A percentile compares a stretch with the other conserved stretches of the same genome.
Conservation (phyloP, 2,113 vertebrate genomes). For the Oriolus oriolus region DNA sequence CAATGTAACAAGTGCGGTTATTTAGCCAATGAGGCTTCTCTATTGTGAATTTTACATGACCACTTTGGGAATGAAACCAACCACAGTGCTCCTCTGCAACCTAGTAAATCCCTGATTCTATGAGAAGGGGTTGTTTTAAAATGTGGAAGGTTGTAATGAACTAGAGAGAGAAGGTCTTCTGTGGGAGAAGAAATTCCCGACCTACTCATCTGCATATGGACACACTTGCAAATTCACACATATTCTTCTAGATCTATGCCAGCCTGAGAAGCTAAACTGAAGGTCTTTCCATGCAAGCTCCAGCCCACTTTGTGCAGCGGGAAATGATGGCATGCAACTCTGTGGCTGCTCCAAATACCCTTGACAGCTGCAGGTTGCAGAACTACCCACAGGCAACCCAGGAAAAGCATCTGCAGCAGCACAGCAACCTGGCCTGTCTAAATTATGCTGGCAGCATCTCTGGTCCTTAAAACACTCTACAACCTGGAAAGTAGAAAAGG, state of each 20-base stretch:
- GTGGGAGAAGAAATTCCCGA: background rate
- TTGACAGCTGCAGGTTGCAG: background rate
- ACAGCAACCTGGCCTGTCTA: background rate
- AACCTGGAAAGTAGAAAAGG: background rate
- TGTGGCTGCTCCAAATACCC: background rate
- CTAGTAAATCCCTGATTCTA: background rate
- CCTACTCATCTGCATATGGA: background rate
- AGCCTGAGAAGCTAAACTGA: background rate
- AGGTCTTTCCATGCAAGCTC: background rate
- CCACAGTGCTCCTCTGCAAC: background rate
- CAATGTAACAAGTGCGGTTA: rapidly evolving
- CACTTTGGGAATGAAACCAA: background rate
- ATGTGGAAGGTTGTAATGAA: background rate
- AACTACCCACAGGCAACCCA: background rate
- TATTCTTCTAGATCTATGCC: background rate
- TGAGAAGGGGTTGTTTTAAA: background rate
- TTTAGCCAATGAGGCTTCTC: rapidly evolving
- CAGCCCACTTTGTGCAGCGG: background rate
- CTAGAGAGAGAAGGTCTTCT: background rate
- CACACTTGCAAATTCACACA: background rate
- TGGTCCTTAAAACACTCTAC: background rate
- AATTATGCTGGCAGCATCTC: background rate
- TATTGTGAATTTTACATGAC: background rate
- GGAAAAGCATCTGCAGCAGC: background rate
- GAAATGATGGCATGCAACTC: background rate